phyloP scores from a whole-genome alignment of 2,888 invertebrate genomes.

The Acronicta leporina region DNA sequence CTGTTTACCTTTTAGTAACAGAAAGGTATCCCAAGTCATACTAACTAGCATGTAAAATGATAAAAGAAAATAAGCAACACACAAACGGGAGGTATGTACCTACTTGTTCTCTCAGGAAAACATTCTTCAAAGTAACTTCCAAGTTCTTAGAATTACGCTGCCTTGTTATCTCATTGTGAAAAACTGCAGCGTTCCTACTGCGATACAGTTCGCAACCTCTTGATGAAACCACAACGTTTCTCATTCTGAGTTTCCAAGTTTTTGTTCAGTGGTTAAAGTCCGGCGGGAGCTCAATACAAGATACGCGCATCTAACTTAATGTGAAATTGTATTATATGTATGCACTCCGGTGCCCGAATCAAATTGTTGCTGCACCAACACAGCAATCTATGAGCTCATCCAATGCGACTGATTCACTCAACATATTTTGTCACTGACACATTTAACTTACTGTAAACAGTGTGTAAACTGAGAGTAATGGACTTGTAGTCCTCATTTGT shows the following conservation, averaged over 20 bases:
- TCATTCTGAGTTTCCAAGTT: constrained; percentile 28
- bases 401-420: constrained; percentile 2
- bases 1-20: too few relatives aligned
- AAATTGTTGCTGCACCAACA: constrained; percentile 18
- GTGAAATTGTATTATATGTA: constrained; percentile 31
- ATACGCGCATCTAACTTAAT: constrained; percentile 27
- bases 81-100: background rate
- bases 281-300: constrained; percentile 22
- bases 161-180: constrained; percentile 29
- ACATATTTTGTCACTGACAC: constrained; percentile 8
- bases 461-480: constrained; percentile 10
- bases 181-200: constrained; percentile 22
- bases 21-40: background rate
- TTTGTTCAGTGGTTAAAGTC: constrained; percentile 33
- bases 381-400: constrained; percentile 20
- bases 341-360: constrained; percentile 20
- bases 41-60: background rate
- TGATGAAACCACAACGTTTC: constrained; percentile 39
- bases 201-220: constrained; percentile 29
- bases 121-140: constrained; percentile 20
- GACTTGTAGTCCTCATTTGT: background rate
- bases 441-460: background rate
- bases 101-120: background rate
- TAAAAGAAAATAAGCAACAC: background rate
- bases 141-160: constrained; percentile 19